A percentile compares a stretch with the other conserved stretches of the same genome.
Conservation (phyloP, 2,797 vertebrate genomes). For the Sebastes matsubarae region DNA sequence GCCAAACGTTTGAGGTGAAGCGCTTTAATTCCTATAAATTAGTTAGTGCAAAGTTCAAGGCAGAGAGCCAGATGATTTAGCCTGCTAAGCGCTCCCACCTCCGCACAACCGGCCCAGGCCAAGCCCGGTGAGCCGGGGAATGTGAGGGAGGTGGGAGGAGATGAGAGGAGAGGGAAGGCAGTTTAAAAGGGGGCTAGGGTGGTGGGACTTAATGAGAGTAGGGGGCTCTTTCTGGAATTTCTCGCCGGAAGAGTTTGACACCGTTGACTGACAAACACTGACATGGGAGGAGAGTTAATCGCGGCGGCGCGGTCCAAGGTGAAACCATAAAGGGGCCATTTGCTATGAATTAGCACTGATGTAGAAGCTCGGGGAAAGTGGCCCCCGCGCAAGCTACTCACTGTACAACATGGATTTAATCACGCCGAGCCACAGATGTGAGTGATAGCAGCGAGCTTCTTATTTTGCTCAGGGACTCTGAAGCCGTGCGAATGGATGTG, state of each 20-base stretch:
- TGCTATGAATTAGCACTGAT: constrained; percentile 64
- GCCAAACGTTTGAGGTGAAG: constrained; percentile 67
- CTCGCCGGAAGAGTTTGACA: constrained; percentile 41
- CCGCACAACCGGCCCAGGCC: constrained; percentile 64
- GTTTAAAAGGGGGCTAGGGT: constrained; percentile 18
- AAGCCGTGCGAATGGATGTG: constrained; percentile 69
- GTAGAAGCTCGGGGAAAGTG: constrained; percentile 50
- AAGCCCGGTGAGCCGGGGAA: constrained; percentile 45
- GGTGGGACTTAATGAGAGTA: constrained; percentile 43
- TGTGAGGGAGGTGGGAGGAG: constrained; percentile 31
- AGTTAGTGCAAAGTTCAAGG: constrained; percentile 79
- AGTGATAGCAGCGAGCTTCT: constrained; percentile 72
- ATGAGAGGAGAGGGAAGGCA: constrained; percentile 25
- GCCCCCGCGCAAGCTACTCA: constrained; percentile 33
- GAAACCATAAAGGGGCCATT: constrained; percentile 66
- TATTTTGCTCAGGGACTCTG: constrained; percentile 75
- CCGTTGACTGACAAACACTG: constrained; percentile 52
- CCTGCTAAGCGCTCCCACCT: constrained; percentile 73
- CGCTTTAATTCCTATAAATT: constrained; percentile 81
- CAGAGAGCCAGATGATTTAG: constrained; percentile 77
- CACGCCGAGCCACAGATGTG: constrained; percentile 74
- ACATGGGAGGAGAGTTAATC: constrained; percentile 52
- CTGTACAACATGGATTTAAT: constrained; percentile 71
- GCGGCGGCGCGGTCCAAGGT: constrained; percentile 36
- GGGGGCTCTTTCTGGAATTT: constrained; percentile 34